Base-by-base conservation (phyloP, 2,888 invertebrate genomes). In the Drosophila macrothrix region DNA sequence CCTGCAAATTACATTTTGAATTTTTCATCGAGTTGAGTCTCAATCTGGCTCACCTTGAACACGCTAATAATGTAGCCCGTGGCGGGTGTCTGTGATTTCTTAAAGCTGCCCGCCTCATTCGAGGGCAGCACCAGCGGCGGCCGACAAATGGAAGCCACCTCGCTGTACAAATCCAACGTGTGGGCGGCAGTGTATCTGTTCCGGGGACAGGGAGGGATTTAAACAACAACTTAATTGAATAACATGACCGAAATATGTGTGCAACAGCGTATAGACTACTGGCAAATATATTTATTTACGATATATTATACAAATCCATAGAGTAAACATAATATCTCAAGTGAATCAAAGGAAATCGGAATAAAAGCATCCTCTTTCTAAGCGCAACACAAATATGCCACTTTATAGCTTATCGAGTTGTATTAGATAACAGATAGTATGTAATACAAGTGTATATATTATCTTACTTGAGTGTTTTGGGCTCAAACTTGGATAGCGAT, bases 51-150 rank as follows among this genome's bases (percentile, higher is more conserved):
- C 76, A 94, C 95, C 95, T 97, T 97, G 94, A 97, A 98, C 90
- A 98, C 97, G 87, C 97, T 97, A 84, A 98, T 96, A 92, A 98
- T 97, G 92, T 97, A 98, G 58, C 98, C 98, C 33, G 98, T 98
- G 77, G 96, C 94, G 71, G 96, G 95, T 66, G 97, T 96, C 90
- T 96, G 96, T 9, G 96, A 96, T 92, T 96, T 96, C 92, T 96
- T 96, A 62, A 96, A 95, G 73, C 96, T 95, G 59, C 96, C 96
- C 67, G 96, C 96, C 58, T 96, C 94, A 90, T 96, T 97, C 87
- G 95, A 96, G 37, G 93, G 91, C 83, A 93, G 67, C 41, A 91
- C 91, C 82, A 98, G 94, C 0, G 98, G 98, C 52, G 98, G 98
- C 80, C 98, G 94, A 82, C 97, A 97, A 83, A 98, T 98, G 92